phyloP scores from a whole-genome alignment of 2,888 invertebrate genomes.

The Heliconius erato region DNA sequence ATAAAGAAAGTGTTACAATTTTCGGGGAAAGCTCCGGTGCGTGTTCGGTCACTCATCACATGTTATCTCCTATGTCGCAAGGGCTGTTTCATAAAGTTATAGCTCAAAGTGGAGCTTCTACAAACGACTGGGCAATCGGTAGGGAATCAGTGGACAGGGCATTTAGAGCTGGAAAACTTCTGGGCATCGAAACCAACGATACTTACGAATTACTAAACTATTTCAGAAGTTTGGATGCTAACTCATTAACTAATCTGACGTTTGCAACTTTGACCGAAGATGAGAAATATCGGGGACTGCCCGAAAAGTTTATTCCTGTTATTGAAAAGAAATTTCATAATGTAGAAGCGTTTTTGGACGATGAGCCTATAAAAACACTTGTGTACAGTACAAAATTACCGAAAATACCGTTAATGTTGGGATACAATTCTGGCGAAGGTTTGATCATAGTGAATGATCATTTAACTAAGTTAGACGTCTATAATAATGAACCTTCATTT shows the following conservation, averaged over 20 bases:
- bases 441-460: conserved; percentile 59
- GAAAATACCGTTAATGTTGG: conserved; percentile 66
- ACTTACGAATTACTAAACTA: conserved; percentile 62
- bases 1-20: conserved; percentile 70
- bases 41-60: conserved; percentile 68
- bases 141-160: conserved; percentile 62
- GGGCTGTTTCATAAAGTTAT: conserved; percentile 75
- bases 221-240: conserved; percentile 62
- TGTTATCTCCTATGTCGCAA: conserved; percentile 74
- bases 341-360: conserved; percentile 63
- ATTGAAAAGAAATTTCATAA: conserved; percentile 65
- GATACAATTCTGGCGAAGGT: conserved; percentile 71
- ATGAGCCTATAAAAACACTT: conserved; percentile 62
- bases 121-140: conserved; percentile 66
- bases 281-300: conserved; percentile 64
- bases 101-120: conserved; percentile 71
- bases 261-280: conserved; percentile 61
- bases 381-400: conserved; percentile 58
- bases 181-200: conserved; percentile 68
- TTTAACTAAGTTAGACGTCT: conserved; percentile 57
- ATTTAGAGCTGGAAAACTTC: conserved; percentile 62
- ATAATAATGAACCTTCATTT: conserved; percentile 62
- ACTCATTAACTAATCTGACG: conserved; percentile 60
- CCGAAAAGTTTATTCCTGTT: conserved; percentile 67
- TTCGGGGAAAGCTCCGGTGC: conserved; percentile 79